Conservation (phyloP, 1,140 invertebrate species). For the Lamellibrachia luymesi region DNA sequence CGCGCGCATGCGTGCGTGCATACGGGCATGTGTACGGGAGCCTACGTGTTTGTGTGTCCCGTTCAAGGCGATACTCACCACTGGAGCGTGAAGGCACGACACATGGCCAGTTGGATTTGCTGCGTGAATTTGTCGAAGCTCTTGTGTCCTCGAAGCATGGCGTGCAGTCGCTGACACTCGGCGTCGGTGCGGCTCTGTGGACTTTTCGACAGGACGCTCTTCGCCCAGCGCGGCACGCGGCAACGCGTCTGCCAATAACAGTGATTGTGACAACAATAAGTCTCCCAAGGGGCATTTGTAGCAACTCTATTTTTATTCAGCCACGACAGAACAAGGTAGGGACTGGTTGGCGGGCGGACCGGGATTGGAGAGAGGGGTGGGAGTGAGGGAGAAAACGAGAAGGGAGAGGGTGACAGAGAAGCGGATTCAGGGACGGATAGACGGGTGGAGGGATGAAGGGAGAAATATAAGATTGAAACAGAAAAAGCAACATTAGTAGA, state of each 20-base stretch:
- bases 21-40: neutral
- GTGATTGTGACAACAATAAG: neutral
- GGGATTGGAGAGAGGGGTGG: no score
- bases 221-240: conserved; percentile 42
- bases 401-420: no score
- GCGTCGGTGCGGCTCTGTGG: conserved; percentile 37
- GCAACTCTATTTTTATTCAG: neutral
- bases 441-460: no score
- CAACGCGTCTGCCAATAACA: neutral
- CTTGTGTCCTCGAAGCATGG: conserved; percentile 41
- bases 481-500: neutral
- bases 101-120: conserved; percentile 46
- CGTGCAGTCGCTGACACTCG: conserved; percentile 42
- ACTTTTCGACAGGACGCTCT: conserved; percentile 31
- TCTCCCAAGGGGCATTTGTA: neutral
- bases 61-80: conserved; percentile 30
- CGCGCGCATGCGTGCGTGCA: neutral
- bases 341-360: neutral
- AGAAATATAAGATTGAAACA: no score
- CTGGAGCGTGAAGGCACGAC: conserved; percentile 36
- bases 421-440: no score
- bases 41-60: neutral
- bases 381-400: no score
- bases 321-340: neutral
- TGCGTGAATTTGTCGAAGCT: conserved; percentile 49